A percentile compares a stretch with the other conserved stretches of the same genome.
These are phyloP conservation scores for Ptychadena robeensis DNA, from an alignment of 2,797 vertebrate species.

Conservation along the genomic window DNA sequence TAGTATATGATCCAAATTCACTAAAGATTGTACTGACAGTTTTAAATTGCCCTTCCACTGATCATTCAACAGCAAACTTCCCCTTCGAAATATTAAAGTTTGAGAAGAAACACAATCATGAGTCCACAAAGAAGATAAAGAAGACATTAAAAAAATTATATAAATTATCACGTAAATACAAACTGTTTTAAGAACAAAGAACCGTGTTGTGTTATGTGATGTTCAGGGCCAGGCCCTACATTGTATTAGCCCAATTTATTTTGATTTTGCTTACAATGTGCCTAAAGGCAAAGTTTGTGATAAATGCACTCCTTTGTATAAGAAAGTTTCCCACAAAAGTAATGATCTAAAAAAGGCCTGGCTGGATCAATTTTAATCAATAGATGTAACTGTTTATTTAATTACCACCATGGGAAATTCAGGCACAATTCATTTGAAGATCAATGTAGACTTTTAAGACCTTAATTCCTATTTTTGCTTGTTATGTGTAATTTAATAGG, in stretches of 20 bases:
- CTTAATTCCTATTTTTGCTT: slow-evolving; percentile 2
- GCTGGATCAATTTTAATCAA: slow-evolving; percentile 49
- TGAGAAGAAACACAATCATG: not conserved
- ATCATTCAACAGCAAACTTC: not conserved
- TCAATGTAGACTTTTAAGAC: slow-evolving; percentile 4
- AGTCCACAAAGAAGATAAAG: not conserved
- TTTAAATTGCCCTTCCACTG: not conserved
- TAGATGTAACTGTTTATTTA: slow-evolving; percentile 54
- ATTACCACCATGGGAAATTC: slow-evolving; percentile 34
- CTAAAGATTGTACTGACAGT: not conserved
- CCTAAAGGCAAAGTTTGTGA: slow-evolving; percentile 42
- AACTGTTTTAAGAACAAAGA: slow-evolving; percentile 48
- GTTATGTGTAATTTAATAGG: not conserved
- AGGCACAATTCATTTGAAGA: slow-evolving; percentile 13
- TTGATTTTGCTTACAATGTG: slow-evolving; percentile 38
- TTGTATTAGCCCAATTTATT: slow-evolving; percentile 49
- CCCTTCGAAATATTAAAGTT: not conserved
- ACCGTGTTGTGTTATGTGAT: slow-evolving; percentile 31
- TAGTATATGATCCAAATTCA: not conserved
- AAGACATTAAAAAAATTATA: slow-evolving; percentile 1
- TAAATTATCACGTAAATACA: slow-evolving; percentile 35
- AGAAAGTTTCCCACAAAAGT: slow-evolving; percentile 55
- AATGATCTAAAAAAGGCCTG: slow-evolving; percentile 37
- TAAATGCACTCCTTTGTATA: slow-evolving; percentile 53
- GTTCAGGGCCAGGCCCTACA: slow-evolving; percentile 26